phyloP scores from a whole-genome alignment of 2,797 vertebrate species.

The Enteromius trimaculatus region DNA sequence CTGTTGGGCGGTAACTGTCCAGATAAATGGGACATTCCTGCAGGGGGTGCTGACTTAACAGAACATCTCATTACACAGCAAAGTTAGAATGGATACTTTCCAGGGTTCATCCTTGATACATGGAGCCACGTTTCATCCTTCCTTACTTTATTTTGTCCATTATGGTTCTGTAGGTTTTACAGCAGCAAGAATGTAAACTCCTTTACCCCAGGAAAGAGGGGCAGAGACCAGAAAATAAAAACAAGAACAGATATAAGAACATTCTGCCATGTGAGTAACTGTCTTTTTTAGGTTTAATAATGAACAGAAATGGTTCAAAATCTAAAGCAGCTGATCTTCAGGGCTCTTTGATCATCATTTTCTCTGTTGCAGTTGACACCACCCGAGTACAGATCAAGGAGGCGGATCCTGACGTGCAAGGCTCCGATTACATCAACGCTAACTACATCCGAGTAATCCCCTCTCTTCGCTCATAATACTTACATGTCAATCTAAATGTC shows the following conservation, averaged over 20 bases:
- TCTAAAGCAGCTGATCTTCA: neutral
- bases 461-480: neutral
- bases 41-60: constrained; percentile 53
- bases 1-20: constrained; percentile 25
- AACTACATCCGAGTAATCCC: constrained; percentile 86
- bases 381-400: constrained; percentile 82
- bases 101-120: neutral
- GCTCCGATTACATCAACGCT: constrained; percentile 90
- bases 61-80: constrained; percentile 28
- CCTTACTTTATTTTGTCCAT: constrained; percentile 11
- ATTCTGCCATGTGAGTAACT: constrained; percentile 87
- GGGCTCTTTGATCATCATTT: constrained; percentile 25
- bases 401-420: constrained; percentile 74
- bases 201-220: constrained; percentile 90
- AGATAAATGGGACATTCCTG: constrained; percentile 37
- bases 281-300: neutral
- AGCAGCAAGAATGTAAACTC: constrained; percentile 90
- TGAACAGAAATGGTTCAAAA: neutral
- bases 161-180: constrained; percentile 79
- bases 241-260: constrained; percentile 91
- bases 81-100: constrained; percentile 6
- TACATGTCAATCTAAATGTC: neutral
- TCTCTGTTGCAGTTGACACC: constrained; percentile 79
- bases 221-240: constrained; percentile 86
- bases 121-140: neutral